Percentiles rank a stretch among this genome's conserved stretches.
Evolutionary conservation across 2,113 vertebrate species (phyloP).

Genomic region (Eubucco bourcierii): DNA sequence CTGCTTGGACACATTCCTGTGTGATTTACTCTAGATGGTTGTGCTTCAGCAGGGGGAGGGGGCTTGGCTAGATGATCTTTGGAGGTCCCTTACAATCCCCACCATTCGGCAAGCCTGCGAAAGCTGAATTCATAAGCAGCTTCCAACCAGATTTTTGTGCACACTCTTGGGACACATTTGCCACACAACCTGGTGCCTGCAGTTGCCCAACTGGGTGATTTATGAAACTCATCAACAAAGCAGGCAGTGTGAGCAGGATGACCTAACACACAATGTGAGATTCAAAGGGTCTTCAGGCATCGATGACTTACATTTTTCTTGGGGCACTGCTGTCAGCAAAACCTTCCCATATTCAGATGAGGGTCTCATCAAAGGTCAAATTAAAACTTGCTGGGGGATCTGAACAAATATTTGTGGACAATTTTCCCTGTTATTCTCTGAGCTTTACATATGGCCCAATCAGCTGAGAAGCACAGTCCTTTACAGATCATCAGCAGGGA

Average conservation of each 20-base stretch:
- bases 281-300: neutral
- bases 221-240: neutral
- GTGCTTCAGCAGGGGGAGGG: too few relatives aligned
- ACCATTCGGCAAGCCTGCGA: neutral
- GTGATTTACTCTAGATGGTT: too few relatives aligned
- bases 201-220: neutral
- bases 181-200: neutral
- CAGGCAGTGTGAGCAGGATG: neutral
- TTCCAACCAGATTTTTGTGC: neutral
- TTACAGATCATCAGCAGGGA: neutral
- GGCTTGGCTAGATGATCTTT: too few relatives aligned
- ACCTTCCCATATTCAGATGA: neutral
- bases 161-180: neutral
- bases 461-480: neutral
- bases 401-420: constrained; percentile 53
- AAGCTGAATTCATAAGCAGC: neutral
- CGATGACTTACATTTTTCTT: neutral
- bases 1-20: too few relatives aligned
- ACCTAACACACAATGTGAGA: neutral
- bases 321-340: neutral
- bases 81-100: too few relatives aligned
- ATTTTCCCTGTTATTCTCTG: neutral
- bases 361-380: constrained; percentile 20
- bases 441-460: neutral
- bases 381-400: constrained; percentile 8